Evolutionary conservation across 2,113 vertebrate species (phyloP).

Genomic region (Gopherus flavomarginatus): DNA sequence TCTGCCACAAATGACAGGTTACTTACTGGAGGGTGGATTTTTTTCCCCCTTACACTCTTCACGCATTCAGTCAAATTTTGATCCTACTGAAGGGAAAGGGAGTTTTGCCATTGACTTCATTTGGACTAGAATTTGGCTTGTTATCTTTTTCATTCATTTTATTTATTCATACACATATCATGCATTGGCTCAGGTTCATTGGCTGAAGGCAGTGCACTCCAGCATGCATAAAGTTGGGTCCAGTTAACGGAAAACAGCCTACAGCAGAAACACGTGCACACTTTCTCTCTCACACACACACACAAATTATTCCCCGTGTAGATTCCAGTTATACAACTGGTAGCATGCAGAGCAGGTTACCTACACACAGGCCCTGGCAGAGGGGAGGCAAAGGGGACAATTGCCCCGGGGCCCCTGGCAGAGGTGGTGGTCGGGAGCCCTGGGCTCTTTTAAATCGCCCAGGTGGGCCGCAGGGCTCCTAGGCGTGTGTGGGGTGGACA

Average conservation of each 20-base stretch:
- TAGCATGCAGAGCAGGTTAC: not conserved
- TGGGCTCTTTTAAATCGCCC: no score
- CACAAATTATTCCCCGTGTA: not conserved
- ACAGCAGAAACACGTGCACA: not conserved
- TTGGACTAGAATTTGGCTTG: slow-evolving; percentile 43
- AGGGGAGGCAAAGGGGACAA: no score
- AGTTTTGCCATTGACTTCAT: not conserved
- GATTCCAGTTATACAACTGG: not conserved
- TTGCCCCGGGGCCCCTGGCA: no score
- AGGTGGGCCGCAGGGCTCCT: no score
- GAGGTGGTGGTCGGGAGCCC: no score
- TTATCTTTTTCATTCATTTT: slow-evolving; percentile 59
- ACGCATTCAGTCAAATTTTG: not conserved
- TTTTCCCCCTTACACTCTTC: not conserved
- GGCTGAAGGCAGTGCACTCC: not conserved
- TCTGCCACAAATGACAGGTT: not conserved
- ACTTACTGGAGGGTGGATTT: slow-evolving; percentile 13
- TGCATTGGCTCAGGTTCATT: not conserved
- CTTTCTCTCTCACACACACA: not conserved
- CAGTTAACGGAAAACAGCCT: not conserved
- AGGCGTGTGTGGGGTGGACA: no score
- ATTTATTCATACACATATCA: not conserved
- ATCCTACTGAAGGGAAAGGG: not conserved
- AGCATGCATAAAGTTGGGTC: not conserved
- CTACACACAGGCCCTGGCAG: not conserved